These are phyloP conservation scores for Eupithecia vulgata DNA, from an alignment of 2,888 invertebrate genomes.

Conservation along the genomic window DNA sequence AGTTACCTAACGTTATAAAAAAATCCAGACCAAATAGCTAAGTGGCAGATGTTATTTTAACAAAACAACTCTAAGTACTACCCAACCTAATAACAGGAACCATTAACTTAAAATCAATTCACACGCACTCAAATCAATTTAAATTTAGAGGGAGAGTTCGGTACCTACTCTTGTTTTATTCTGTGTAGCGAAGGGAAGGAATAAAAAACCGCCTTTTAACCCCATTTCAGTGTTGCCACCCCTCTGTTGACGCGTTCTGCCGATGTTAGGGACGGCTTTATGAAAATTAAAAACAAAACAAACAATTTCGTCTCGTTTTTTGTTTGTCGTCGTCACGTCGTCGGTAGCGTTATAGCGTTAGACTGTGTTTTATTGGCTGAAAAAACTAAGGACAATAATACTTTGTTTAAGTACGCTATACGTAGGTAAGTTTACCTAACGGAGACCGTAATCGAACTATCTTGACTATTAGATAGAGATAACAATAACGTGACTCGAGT, in stretches of 20 bases:
- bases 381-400: not conserved
- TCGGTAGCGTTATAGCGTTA: too few species aligned
- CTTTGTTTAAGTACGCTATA: not conserved
- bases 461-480: not conserved
- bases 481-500: not conserved
- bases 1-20: not conserved
- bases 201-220: conserved; percentile 55
- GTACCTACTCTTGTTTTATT: conserved; percentile 39
- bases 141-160: conserved; percentile 49
- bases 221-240: conserved; percentile 54
- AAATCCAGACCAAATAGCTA: not conserved
- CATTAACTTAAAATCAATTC: conserved; percentile 50
- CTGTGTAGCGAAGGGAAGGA: conserved; percentile 39
- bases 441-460: not conserved
- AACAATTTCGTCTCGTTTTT: conserved; percentile 47
- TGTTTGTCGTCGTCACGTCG: conserved; percentile 40
- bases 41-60: conserved; percentile 29
- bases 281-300: conserved; percentile 65
- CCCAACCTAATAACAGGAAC: conserved; percentile 32
- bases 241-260: conserved; percentile 59
- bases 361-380: not conserved
- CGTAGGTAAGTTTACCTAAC: not conserved
- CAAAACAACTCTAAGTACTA: conserved; percentile 28
- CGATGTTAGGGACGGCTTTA: conserved; percentile 43
- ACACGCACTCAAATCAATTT: conserved; percentile 57